Base-by-base conservation (phyloP, 2,113 vertebrate species). In the Globicephala melas region DNA sequence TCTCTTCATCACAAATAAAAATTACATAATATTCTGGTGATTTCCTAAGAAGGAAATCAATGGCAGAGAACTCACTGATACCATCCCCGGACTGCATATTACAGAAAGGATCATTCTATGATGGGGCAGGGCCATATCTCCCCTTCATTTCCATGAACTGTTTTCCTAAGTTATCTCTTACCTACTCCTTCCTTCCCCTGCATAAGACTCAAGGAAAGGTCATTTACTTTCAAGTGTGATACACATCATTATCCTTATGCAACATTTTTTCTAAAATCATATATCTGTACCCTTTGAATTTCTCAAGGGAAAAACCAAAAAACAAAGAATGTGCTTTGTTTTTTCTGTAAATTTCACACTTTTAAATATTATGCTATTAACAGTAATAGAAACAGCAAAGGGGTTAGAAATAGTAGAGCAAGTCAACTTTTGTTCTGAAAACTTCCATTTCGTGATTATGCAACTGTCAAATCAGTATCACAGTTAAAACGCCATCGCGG, bases 241-340 rank as follows among this genome's bases (percentile, higher is more conserved):
- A 17, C 6, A 41, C n/a, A 67, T 74, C 10, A 44, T 90, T 88
- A 41, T 85, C 8, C 58, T 28, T 68, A 67, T 6, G 20, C 13
- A 95, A 70, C 9, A 47, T 77, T 87, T 96, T 91, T 63, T 81
- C 7, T 53, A 95, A 96, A 67, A 81, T 76, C 25, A 38, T 83
- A 80, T 80, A 74, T 92, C 8, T 90, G 10, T 38, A 47, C 20
- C 13, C 15, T 60, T 73, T 77, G 76, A 86, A 36, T 62, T 96
- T 89, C 11, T 93, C 25, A 81, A 94, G 14, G 85, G 28, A 55
- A 77, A 76, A 68, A 68, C 53, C 20, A 8, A 80, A 8, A 80
- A 36, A 33, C 53, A 58, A 79, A 92, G 79, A 68, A 13, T 28
- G 1, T 65, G 10, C 5, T 74, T 71, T 38, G 53, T 58, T 85